Conservation (phyloP, 1,140 invertebrate species). For the Dolichoris vasculosae region DNA sequence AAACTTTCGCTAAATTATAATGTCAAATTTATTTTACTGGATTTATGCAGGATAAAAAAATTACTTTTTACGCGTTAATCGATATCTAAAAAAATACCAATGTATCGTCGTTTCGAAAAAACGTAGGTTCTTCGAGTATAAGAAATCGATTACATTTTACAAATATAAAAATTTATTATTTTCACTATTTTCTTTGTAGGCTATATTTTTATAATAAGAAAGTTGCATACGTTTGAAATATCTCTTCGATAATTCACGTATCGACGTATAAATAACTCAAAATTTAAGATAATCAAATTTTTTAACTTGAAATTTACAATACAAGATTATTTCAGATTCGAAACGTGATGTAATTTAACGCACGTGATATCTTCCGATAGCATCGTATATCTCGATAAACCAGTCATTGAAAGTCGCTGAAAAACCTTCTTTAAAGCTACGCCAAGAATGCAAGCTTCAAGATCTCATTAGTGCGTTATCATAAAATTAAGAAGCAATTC, state of each 20-base stretch:
- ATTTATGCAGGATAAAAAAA: no score
- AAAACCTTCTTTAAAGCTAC: background rate
- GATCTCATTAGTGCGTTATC: no score
- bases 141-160: background rate
- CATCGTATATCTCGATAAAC: background rate
- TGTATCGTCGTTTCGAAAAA: no score
- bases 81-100: no score
- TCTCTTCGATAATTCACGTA: background rate
- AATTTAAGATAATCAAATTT: background rate
- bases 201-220: no score
- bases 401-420: background rate
- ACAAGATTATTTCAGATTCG: background rate
- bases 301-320: background rate
- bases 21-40: no score
- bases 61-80: no score
- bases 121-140: background rate
- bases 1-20: no score
- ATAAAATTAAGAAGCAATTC: no score
- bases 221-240: background rate
- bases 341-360: background rate
- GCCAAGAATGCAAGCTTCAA: no score
- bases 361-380: background rate
- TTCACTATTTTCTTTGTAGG: background rate
- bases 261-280: background rate
- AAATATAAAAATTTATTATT: background rate